Conservation (phyloP, 2,113 vertebrate species). For the Collichthys lucidus region DNA sequence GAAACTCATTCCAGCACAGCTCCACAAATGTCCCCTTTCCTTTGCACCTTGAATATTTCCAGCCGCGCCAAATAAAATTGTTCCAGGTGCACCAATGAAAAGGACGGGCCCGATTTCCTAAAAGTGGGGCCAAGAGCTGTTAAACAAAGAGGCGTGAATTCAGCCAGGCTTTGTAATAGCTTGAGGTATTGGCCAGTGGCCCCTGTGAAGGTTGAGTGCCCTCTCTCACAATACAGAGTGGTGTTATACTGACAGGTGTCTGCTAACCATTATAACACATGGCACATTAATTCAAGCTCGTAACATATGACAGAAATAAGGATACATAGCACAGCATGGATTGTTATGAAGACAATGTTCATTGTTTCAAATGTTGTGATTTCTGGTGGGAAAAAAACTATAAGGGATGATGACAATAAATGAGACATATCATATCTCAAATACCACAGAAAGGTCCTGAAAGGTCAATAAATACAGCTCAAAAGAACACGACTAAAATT, state of each 20-base stretch:
- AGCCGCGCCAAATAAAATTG: conserved; percentile 76
- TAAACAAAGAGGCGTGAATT: conserved; percentile 75
- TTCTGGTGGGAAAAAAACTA: not conserved
- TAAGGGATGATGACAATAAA: not conserved
- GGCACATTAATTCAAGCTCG: conserved; percentile 36
- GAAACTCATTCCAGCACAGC: conserved; percentile 59
- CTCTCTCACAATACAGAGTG: conserved; percentile 53
- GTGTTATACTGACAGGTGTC: conserved; percentile 78
- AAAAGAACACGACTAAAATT: not conserved
- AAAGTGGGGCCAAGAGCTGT: conserved; percentile 66
- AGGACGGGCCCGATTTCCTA: conserved; percentile 56
- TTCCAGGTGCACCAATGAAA: conserved; percentile 79
- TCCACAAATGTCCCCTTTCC: conserved; percentile 68
- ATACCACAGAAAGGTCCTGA: not conserved
- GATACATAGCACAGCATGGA: not conserved
- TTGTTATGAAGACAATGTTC: conserved; percentile 29
- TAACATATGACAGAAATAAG: conserved; percentile 20
- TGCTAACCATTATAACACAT: conserved; percentile 70
- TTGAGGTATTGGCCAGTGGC: conserved; percentile 56
- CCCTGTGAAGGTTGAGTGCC: conserved; percentile 56
- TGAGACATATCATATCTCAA: not conserved
- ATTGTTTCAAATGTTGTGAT: not conserved
- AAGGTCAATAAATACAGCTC: not conserved
- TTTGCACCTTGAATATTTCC: conserved; percentile 70
- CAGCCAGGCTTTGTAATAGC: conserved; percentile 67